Percentiles rank a stretch among this genome's conserved stretches.
Conservation (phyloP, 2,888 invertebrate genomes). For the Eremobia ochroleuca region DNA sequence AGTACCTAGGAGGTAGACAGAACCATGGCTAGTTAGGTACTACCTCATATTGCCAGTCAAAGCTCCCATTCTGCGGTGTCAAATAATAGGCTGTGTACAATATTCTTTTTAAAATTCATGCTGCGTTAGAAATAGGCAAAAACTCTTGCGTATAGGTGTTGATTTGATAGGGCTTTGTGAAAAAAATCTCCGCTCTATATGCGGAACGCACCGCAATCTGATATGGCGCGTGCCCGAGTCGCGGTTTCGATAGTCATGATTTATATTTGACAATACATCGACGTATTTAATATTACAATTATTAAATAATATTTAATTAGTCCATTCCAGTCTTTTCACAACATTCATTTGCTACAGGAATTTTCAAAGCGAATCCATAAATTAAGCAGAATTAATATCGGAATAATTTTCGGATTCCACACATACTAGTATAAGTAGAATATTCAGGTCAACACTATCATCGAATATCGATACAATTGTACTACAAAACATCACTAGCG, state of each 20-base stretch:
- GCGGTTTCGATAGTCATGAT: constrained; percentile 61
- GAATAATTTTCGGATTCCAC: constrained; percentile 2
- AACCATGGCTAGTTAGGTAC: too few relatives aligned
- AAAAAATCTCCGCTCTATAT: constrained; percentile 79
- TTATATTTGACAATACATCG: constrained; percentile 55
- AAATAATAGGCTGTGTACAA: constrained; percentile 8
- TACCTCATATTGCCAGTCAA: not conserved
- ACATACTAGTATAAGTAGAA: not conserved
- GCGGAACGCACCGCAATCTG: constrained; percentile 75
- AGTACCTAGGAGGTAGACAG: too few relatives aligned
- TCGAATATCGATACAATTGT: constrained; percentile 44
- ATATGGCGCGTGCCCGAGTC: constrained; percentile 74
- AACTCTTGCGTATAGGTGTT: constrained; percentile 72
- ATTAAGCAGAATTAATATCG: constrained; percentile 8
- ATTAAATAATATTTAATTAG: constrained; percentile 10
- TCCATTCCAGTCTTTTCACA: not conserved
- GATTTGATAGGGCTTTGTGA: constrained; percentile 79
- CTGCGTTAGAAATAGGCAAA: constrained; percentile 63
- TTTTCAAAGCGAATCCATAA: constrained; percentile 15
- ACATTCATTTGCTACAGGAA: constrained; percentile 5
- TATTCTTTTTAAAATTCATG: constrained; percentile 66
- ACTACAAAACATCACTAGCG: constrained; percentile 59
- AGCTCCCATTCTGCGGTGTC: not conserved
- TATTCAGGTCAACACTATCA: not conserved
- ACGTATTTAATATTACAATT: constrained; percentile 31